Conservation (phyloP, 2,797 vertebrate genomes). For the Enteromius trimaculatus region DNA sequence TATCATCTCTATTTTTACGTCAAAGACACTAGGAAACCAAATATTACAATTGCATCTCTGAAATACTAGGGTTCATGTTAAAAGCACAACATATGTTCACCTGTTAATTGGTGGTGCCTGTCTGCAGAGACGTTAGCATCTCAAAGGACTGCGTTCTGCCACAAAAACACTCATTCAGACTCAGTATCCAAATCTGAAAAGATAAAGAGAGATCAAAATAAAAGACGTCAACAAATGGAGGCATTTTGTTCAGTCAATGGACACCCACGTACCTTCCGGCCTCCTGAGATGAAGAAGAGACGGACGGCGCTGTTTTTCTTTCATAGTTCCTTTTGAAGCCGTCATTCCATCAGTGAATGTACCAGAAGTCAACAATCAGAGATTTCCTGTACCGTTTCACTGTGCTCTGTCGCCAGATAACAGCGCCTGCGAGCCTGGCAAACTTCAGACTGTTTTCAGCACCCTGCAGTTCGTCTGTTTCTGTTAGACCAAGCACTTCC, state of each 20-base stretch:
- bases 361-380: conserved; percentile 64
- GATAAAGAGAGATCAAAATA: conserved; percentile 31
- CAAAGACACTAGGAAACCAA: background rate
- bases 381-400: conserved; percentile 62
- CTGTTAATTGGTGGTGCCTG: background rate
- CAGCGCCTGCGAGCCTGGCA: conserved; percentile 60
- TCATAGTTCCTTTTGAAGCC: conserved; percentile 33
- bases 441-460: conserved; percentile 74
- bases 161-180: conserved; percentile 35
- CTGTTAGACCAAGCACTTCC: conserved; percentile 51
- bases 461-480: conserved; percentile 56
- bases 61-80: background rate
- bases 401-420: conserved; percentile 61
- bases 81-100: background rate
- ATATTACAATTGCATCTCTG: background rate
- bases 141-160: conserved; percentile 23
- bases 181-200: conserved; percentile 5
- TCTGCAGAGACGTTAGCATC: background rate
- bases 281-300: conserved; percentile 55
- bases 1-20: background rate
- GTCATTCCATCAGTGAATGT: conserved; percentile 55
- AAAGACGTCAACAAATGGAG: conserved; percentile 26
- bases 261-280: conserved; percentile 51
- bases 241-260: conserved; percentile 55
- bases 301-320: conserved; percentile 46